A percentile compares a stretch with the other conserved stretches of the same genome.
These are phyloP conservation scores for Maniola hyperantus DNA, from an alignment of 2,888 invertebrate genomes.

Conservation along the genomic window DNA sequence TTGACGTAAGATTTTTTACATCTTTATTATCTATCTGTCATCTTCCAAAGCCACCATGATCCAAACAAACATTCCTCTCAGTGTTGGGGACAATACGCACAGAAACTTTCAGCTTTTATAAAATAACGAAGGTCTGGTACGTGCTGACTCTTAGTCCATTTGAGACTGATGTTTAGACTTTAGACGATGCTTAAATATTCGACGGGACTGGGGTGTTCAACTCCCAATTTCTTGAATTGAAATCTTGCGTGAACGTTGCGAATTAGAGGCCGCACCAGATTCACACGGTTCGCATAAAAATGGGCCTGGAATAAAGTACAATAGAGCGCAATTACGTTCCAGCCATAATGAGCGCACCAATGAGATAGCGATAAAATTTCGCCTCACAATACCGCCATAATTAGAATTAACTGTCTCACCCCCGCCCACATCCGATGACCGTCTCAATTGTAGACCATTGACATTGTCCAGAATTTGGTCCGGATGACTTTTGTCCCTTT, in stretches of 20 bases:
- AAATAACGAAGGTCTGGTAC: no score
- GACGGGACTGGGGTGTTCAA: neutral
- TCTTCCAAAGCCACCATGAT: no score
- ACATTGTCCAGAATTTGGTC: constrained; percentile 51
- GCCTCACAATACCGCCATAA: constrained; percentile 76
- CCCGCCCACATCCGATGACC: constrained; percentile 73
- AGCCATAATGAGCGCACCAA: constrained; percentile 73
- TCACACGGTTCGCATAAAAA: constrained; percentile 76
- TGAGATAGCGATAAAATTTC: constrained; percentile 81
- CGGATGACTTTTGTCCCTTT: constrained; percentile 19
- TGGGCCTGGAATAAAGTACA: constrained; percentile 60
- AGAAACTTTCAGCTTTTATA: no score
- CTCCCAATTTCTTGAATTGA: constrained; percentile 22
- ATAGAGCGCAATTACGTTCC: constrained; percentile 73
- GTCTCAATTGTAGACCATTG: constrained; percentile 62
- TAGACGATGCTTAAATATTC: no score
- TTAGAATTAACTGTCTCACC: constrained; percentile 81
- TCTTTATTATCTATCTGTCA: no score
- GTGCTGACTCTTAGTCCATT: no score
- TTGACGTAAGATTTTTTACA: no score
- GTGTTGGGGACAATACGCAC: no score
- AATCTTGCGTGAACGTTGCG: constrained; percentile 51
- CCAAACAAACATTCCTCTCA: no score
- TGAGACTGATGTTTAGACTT: no score
- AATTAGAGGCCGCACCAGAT: constrained; percentile 65